Base-by-base conservation (phyloP, 2,113 vertebrate genomes). In the Bombycilla garrulus region DNA sequence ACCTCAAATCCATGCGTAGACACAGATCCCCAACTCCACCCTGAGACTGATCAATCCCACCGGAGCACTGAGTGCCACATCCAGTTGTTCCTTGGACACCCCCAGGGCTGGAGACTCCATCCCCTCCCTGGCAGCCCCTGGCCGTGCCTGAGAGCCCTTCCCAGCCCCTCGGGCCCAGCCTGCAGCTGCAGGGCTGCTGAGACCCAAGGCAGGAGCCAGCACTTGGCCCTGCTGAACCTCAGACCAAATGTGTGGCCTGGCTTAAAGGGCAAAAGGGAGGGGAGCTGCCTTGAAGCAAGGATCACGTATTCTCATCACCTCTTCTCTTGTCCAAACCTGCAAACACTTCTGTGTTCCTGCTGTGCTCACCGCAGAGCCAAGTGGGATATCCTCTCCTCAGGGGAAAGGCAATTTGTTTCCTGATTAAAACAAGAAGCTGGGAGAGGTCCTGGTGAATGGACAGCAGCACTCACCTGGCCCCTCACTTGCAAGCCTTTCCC, bases 11-110 rank as follows among this genome's bases (percentile, higher is more conserved):
- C 21, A 12, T 1, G 1, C 1, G 2, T 24, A 38, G 18, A 28
- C 24, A 23, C 19, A 45, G 48, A 33, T 35, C 0, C 2, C 4
- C 0, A 3, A 51, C 16, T 44, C 33, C 21, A 13, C 13, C 26
- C 26, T 24, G 24, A 29, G 20, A 23, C 45, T 3, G 19, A 70
- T 12, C 45, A 70, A 19, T 53, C 31, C 47, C 56, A 31, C 26
- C 57, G 15, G 57, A 36, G 38, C 47, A 22, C 48, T 33, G 26
- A 36, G 33, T 33, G 38, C 38, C 56, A 36, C 3, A 1, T 33
- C 42, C 26, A 21, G 21, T 33, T 0, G 0, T 53, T 21, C 57
- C 33, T 25, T 44, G 66, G 56, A 44, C 24, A 24, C 1, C 44
- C 29, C 44, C 1, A 42, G 54, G 54, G 65, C 16, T 50, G 35